phyloP scores from a whole-genome alignment of 2,888 invertebrate genomes.

The Lapara coniferarum region DNA sequence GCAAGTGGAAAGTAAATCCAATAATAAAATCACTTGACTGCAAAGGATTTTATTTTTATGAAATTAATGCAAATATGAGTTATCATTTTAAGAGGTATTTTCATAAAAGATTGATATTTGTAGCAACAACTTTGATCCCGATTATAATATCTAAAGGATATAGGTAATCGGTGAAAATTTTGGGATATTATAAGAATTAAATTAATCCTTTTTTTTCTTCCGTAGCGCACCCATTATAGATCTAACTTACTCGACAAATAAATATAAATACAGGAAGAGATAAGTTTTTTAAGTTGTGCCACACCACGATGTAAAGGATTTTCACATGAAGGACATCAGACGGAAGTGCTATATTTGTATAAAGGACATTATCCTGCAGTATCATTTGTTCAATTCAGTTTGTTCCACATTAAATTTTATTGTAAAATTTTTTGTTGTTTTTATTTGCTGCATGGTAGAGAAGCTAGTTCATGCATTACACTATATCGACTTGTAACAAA shows the following conservation, averaged over 20 bases:
- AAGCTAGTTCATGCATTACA: constrained; percentile 37
- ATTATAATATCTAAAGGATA: constrained; percentile 1
- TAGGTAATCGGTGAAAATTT: not conserved
- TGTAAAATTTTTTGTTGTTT: constrained; percentile 69
- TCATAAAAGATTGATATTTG: no score
- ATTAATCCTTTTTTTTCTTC: constrained; percentile 62
- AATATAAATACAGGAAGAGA: constrained; percentile 79
- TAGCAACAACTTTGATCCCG: constrained; percentile 6
- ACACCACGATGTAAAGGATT: constrained; percentile 44
- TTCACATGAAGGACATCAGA: constrained; percentile 51
- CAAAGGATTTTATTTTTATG: constrained; percentile 34
- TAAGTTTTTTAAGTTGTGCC: constrained; percentile 36
- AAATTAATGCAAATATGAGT: no score
- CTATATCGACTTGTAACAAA: constrained; percentile 16
- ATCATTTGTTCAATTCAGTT: constrained; percentile 65
- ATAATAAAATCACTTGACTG: constrained; percentile 29
- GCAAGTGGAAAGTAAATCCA: constrained; percentile 4
- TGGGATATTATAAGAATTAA: not conserved
- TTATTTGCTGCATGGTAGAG: constrained; percentile 75
- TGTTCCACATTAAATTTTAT: constrained; percentile 76
- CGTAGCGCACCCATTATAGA: constrained; percentile 80
- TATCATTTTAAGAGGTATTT: no score
- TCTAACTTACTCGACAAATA: constrained; percentile 71
- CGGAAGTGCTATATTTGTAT: constrained; percentile 64
- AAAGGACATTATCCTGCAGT: constrained; percentile 56